A percentile compares a stretch with the other conserved stretches of the same genome.
phyloP scores from a whole-genome alignment of 2,797 vertebrate genomes.

The Crocodylus rhombifer region DNA sequence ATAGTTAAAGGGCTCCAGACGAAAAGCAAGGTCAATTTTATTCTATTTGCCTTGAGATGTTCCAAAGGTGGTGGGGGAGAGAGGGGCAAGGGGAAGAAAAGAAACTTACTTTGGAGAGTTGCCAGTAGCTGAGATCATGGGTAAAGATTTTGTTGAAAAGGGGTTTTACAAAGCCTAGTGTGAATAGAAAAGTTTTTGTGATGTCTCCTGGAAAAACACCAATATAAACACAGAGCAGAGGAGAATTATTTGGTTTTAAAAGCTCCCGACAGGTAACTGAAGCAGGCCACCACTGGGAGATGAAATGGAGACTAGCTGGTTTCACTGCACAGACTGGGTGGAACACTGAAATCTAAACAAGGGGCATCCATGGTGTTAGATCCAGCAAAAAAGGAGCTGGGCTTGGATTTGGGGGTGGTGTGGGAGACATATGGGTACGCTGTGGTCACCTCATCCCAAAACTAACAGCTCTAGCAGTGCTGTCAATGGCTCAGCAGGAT shows the following conservation, averaged over 20 bases:
- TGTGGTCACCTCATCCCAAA: fast-evolving
- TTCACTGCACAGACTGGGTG: neutral
- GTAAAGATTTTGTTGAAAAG: neutral
- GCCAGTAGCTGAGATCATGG: neutral
- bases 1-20: neutral
- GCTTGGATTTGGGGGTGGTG: fast-evolving
- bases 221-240: neutral
- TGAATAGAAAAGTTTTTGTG: neutral
- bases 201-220: neutral
- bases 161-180: neutral
- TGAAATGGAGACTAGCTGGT: neutral
- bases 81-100: no score
- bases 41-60: conserved; percentile 6
- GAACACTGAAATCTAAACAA: neutral
- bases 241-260: neutral
- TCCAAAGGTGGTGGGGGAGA: neutral
- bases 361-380: fast-evolving
- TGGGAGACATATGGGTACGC: neutral
- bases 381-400: neutral
- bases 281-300: neutral
- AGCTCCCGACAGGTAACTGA: neutral
- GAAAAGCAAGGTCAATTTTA: neutral
- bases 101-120: neutral
- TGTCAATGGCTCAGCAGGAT: neutral
- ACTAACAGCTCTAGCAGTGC: neutral